A percentile compares a stretch with the other conserved stretches of the same genome.
Evolutionary conservation across 2,888 invertebrate species (phyloP).

Genomic region (Zygothrica quintamaculata): DNA sequence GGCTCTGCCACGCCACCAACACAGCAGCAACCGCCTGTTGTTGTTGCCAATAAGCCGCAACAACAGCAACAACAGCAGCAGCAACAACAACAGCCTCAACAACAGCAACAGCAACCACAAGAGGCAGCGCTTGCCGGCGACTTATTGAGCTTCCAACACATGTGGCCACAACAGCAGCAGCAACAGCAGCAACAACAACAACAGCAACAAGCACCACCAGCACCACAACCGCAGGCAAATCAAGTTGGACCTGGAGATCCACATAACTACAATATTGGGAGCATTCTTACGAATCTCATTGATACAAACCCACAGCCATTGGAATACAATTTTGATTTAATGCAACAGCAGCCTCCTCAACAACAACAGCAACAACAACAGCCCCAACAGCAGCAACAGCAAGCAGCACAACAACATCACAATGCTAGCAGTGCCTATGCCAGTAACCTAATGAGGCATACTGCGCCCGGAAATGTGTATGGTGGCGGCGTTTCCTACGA

Average conservation of each 20-base stretch:
- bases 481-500: slow-evolving; percentile 66
- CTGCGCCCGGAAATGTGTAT: slow-evolving; percentile 64
- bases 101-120: slow-evolving; percentile 79
- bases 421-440: slow-evolving; percentile 63
- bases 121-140: slow-evolving; percentile 78
- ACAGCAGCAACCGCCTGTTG: slow-evolving; percentile 43
- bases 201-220: slow-evolving; percentile 60
- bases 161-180: slow-evolving; percentile 82
- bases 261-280: slow-evolving; percentile 84
- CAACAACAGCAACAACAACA: slow-evolving; percentile 64
- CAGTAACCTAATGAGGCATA: slow-evolving; percentile 78
- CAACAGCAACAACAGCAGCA: slow-evolving; percentile 59
- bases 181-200: slow-evolving; percentile 61
- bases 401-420: slow-evolving; percentile 59
- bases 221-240: slow-evolving; percentile 53
- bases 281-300: slow-evolving; percentile 84
- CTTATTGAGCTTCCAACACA: slow-evolving; percentile 83
- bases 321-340: slow-evolving; percentile 84
- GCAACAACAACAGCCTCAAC: slow-evolving; percentile 65
- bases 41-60: slow-evolving; percentile 47
- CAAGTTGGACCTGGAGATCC: slow-evolving; percentile 71
- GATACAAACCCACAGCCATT: slow-evolving; percentile 83
- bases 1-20: slow-evolving; percentile 53
- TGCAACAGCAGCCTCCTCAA: slow-evolving; percentile 70
- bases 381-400: slow-evolving; percentile 44